Evolutionary conservation across 2,888 invertebrate species (phyloP).

Genomic region (Ophraella communa): DNA sequence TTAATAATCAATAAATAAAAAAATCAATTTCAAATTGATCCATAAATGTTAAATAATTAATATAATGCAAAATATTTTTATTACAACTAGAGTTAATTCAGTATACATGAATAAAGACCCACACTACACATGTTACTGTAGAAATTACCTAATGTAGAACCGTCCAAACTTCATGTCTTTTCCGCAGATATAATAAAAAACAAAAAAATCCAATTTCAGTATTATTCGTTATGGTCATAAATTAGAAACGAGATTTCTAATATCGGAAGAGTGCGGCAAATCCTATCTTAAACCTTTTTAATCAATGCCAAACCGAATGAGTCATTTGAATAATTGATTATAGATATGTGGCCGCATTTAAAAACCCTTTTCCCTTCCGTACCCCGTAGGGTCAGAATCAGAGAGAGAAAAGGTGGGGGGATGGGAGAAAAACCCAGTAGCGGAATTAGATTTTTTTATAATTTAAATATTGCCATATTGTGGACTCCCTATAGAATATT

Average conservation of each 20-base stretch:
- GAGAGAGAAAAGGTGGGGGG: slow-evolving; percentile 28
- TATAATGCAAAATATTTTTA: no score
- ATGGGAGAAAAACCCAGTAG: slow-evolving; percentile 3
- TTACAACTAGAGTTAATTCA: no score
- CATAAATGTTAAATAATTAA: no score
- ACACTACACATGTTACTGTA: no score
- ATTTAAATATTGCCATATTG: no score
- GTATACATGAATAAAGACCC: no score
- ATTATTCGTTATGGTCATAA: slow-evolving; percentile 22
- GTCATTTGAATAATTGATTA: slow-evolving; percentile 52
- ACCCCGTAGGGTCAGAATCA: slow-evolving; percentile 23
- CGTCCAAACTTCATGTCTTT: no score
- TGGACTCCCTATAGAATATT: background rate
- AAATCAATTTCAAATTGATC: no score
- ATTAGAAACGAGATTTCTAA: slow-evolving; percentile 35
- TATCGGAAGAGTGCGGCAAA: slow-evolving; percentile 27
- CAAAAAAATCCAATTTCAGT: slow-evolving; percentile 22
- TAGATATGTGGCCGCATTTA: slow-evolving; percentile 49
- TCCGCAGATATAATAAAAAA: background rate
- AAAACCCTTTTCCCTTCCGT: slow-evolving; percentile 49
- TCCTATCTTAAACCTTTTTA: slow-evolving; percentile 42
- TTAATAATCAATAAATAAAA: no score
- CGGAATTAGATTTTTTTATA: background rate
- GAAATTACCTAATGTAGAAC: no score
- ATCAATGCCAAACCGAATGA: slow-evolving; percentile 45